Evolutionary conservation across 2,888 invertebrate species (phyloP), one percentile per base, ranked within the genome.

Genomic region (Myopa testacea): DNA sequence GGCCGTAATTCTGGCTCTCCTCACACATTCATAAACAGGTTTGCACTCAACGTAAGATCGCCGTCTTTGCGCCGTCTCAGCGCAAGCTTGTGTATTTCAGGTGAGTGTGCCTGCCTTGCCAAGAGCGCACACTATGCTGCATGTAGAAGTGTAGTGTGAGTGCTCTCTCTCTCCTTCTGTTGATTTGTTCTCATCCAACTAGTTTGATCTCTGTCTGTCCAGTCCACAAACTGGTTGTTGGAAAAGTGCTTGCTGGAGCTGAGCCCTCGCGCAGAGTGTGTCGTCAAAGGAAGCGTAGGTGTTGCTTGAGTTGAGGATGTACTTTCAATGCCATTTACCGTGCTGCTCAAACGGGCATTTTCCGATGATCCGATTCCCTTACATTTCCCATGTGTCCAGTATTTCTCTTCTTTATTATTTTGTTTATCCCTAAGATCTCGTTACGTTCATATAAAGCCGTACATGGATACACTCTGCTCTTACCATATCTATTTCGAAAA

Each of bases 261-360:
- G 4, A n/a, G 37, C 37, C 65, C 52, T 37, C 63, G 65, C 80
- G 80, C 81, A 83, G 83, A 81, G 83, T 81, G 81, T 75, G 68
- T 78, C 82, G 78, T 83, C 83, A 82, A 82, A 81, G 80, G 80
- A 83, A 85, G 85, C 84, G 85, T 85, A 86, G 85, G 85, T 83
- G 85, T 85, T 83, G 34, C 52, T 63, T 60, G 60, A 34, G 68
- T 37, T 37, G 69, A 69, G 69, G 69, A 52, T 63, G 60, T 72
- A 52, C 55, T 38, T 37, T n/a, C 71, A 58, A 71, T 71, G 69
- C 50, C 69, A 52, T 69, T 52, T 52, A 12, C 19, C 37, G 26
- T 50, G 69, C 69, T 69, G 52, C 50, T 37, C 40, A 40, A 69
- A 55, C 37, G 26, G 52, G 14, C 50, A 69, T 69, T 40, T n/a